Evolutionary conservation across 1,140 invertebrate species (phyloP).

Genomic region (Leptinotarsa undecemlineata): DNA sequence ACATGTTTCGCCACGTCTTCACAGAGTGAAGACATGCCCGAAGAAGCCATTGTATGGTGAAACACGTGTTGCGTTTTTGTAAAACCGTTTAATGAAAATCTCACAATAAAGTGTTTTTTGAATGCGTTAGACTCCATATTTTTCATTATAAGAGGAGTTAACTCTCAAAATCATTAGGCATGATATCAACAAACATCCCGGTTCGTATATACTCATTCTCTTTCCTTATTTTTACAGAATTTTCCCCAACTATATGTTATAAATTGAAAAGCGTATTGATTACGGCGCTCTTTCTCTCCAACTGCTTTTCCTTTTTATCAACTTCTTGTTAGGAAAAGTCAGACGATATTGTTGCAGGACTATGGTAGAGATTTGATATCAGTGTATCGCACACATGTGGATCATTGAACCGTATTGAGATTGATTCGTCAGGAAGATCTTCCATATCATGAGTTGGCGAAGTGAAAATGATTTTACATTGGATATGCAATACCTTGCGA

Average conservation of each 20-base stretch:
- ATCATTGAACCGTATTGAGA: not conserved
- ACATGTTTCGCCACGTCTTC: too few species aligned
- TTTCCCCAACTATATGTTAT: not conserved
- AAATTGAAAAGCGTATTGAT: not conserved
- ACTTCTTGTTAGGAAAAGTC: not conserved
- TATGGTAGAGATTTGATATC: not conserved
- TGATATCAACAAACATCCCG: too few species aligned
- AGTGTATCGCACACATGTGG: not conserved
- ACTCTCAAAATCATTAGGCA: too few species aligned
- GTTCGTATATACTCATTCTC: too few species aligned
- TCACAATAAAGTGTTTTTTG: too few species aligned
- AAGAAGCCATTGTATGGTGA: too few species aligned
- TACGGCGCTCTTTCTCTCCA: not conserved
- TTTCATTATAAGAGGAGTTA: too few species aligned
- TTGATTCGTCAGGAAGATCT: not conserved
- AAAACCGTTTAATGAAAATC: too few species aligned
- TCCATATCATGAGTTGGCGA: not conserved
- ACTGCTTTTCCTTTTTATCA: not conserved
- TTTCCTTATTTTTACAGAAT: not conserved
- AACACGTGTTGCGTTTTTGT: too few species aligned
- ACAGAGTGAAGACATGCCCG: too few species aligned
- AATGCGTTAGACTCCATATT: too few species aligned
- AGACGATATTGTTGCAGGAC: not conserved
- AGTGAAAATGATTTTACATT: not conserved
- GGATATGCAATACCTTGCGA: not conserved